A percentile compares a stretch with the other conserved stretches of the same genome.
phyloP scores from a whole-genome alignment of 2,113 vertebrate genomes.

The Ptilonorhynchus violaceus region DNA sequence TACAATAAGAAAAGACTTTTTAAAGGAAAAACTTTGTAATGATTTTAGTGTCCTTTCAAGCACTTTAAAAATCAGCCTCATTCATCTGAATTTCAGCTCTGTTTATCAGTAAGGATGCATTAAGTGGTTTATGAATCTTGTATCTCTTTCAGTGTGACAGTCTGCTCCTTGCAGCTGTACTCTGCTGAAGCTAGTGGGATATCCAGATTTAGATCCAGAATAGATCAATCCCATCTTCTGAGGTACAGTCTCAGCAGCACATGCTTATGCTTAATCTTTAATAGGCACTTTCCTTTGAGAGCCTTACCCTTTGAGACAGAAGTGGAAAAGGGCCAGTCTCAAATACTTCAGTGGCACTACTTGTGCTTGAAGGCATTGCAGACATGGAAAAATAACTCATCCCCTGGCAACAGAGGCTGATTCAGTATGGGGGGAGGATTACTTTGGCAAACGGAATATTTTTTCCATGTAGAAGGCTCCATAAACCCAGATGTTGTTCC shows the following conservation, averaged over 20 bases:
- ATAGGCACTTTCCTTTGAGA: constrained; percentile 33
- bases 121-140: not conserved
- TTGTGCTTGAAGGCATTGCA: constrained; percentile 5
- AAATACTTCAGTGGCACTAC: not conserved
- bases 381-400: not conserved
- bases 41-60: constrained; percentile 11
- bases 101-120: not conserved
- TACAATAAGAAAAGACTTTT: not conserved
- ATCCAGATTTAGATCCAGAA: not conserved
- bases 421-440: not conserved
- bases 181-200: not conserved
- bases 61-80: not conserved
- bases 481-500: not conserved
- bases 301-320: not conserved
- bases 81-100: not conserved
- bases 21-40: not conserved
- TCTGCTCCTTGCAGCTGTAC: constrained; percentile 19
- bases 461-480: not conserved
- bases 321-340: not conserved
- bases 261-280: constrained; percentile 1
- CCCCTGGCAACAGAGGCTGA: not conserved
- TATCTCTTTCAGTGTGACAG: not conserved
- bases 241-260: not conserved
- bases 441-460: not conserved
- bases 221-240: not conserved